These are phyloP conservation scores for Himalopsyche phryganea DNA, from an alignment of 1,140 invertebrate species.

Conservation along the genomic window DNA sequence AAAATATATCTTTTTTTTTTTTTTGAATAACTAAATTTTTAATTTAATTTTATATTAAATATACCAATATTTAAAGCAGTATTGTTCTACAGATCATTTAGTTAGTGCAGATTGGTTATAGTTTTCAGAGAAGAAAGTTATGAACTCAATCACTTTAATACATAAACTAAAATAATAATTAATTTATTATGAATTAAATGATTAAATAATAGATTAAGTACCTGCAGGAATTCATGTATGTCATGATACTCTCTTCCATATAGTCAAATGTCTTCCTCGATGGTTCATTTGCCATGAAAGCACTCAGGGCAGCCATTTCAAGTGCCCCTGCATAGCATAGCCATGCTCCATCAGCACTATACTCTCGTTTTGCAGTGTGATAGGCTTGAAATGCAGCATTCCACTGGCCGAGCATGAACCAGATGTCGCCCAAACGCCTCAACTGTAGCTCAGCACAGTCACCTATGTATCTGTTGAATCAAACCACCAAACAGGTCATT, in stretches of 20 bases:
- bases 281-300: conserved; percentile 83
- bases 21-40: too few species aligned
- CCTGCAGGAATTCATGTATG: conserved; percentile 87
- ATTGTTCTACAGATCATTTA: too few species aligned
- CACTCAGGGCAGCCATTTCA: conserved; percentile 91
- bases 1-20: too few species aligned
- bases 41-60: too few species aligned
- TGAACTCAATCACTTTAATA: too few species aligned
- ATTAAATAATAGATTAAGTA: too few species aligned
- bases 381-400: conserved; percentile 88
- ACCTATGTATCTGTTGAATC: conserved; percentile 68
- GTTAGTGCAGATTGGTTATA: too few species aligned
- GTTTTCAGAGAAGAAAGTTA: too few species aligned
- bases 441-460: conserved; percentile 93
- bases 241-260: conserved; percentile 89
- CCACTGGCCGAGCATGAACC: conserved; percentile 96
- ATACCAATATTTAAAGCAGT: too few species aligned
- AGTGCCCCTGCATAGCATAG: conserved; percentile 92
- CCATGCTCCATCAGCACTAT: conserved; percentile 95
- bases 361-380: conserved; percentile 93
- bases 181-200: too few species aligned
- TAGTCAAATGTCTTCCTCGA: conserved; percentile 79
- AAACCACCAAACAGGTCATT: too few species aligned
- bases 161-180: too few species aligned
- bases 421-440: conserved; percentile 88